phyloP scores from a whole-genome alignment of 2,113 vertebrate genomes.

The Carlito syrichta region DNA sequence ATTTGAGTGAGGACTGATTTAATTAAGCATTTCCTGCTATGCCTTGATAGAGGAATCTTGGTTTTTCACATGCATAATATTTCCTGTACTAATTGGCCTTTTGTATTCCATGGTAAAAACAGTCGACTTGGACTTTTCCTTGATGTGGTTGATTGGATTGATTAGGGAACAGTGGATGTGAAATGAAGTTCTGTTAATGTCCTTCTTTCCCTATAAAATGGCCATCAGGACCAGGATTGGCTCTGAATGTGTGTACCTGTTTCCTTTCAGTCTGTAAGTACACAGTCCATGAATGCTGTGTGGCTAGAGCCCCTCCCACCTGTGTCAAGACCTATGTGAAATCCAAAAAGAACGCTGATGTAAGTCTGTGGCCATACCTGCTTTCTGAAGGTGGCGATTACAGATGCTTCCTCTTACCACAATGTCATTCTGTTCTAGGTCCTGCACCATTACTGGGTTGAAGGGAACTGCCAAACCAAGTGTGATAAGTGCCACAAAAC shows the following conservation, averaged over 20 bases:
- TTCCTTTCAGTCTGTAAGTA: slow-evolving; percentile 93
- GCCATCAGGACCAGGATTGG: slow-evolving; percentile 47
- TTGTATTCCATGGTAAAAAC: slow-evolving; percentile 80
- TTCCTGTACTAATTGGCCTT: slow-evolving; percentile 87
- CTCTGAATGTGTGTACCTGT: slow-evolving; percentile 40
- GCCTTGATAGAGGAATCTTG: slow-evolving; percentile 80
- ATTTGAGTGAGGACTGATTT: slow-evolving; percentile 82
- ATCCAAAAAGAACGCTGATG: slow-evolving; percentile 94
- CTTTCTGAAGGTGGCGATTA: neutral
- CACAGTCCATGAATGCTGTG: slow-evolving; percentile 93
- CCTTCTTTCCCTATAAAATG: slow-evolving; percentile 72
- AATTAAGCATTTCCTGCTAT: slow-evolving; percentile 87
- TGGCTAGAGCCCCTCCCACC: slow-evolving; percentile 90
- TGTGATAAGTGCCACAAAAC: slow-evolving; percentile 98
- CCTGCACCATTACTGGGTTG: slow-evolving; percentile 97
- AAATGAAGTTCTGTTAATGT: slow-evolving; percentile 70
- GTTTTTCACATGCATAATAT: slow-evolving; percentile 83
- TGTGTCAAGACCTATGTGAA: slow-evolving; percentile 97
- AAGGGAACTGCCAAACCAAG: slow-evolving; percentile 95
- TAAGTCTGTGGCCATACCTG: slow-evolving; percentile 73
- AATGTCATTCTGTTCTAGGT: slow-evolving; percentile 83
- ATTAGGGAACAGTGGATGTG: slow-evolving; percentile 74
- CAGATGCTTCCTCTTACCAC: neutral
- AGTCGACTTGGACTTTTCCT: slow-evolving; percentile 79
- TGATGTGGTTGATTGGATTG: slow-evolving; percentile 78